Conservation (phyloP, 2,797 vertebrate species). For the Catamblyrhynchus diadema region DNA sequence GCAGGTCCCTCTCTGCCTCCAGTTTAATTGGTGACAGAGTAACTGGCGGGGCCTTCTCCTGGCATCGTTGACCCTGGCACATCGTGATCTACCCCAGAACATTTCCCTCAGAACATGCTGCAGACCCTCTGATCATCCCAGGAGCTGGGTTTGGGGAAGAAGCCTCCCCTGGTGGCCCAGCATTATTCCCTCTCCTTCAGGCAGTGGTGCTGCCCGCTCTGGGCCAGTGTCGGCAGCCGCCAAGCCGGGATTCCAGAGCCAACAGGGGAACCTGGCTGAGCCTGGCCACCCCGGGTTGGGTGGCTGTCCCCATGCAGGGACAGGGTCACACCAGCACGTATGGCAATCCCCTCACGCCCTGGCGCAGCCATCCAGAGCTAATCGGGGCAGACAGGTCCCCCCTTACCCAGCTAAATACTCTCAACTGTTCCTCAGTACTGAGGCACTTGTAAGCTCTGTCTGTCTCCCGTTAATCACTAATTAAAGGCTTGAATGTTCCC, state of each 20-base stretch:
- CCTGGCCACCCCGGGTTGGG: accelerated
- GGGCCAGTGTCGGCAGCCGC: accelerated
- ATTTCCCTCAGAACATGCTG: not conserved
- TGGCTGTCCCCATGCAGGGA: not conserved
- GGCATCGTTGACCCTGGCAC: not conserved
- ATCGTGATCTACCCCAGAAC: not conserved
- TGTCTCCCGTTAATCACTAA: slow-evolving; percentile 70
- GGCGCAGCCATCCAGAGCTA: not conserved
- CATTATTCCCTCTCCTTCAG: not conserved
- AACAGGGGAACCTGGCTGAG: not conserved
- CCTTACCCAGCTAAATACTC: not conserved
- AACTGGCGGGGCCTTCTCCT: not conserved
- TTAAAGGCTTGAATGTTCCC: slow-evolving; percentile 72
- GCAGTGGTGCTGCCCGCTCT: accelerated
- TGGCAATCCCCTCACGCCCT: not conserved
- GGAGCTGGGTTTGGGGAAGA: not conserved
- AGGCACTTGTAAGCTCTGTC: slow-evolving; percentile 45
- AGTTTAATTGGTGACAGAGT: slow-evolving; percentile 40
- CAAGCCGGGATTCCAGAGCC: accelerated
- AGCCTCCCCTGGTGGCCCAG: not conserved
- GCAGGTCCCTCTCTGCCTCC: not conserved
- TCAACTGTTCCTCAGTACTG: not conserved
- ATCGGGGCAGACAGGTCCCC: not conserved
- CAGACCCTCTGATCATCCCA: not conserved
- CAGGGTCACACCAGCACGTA: not conserved